These are phyloP conservation scores for Cryptophagus acutangulus DNA, from an alignment of 2,888 invertebrate genomes.

Conservation along the genomic window DNA sequence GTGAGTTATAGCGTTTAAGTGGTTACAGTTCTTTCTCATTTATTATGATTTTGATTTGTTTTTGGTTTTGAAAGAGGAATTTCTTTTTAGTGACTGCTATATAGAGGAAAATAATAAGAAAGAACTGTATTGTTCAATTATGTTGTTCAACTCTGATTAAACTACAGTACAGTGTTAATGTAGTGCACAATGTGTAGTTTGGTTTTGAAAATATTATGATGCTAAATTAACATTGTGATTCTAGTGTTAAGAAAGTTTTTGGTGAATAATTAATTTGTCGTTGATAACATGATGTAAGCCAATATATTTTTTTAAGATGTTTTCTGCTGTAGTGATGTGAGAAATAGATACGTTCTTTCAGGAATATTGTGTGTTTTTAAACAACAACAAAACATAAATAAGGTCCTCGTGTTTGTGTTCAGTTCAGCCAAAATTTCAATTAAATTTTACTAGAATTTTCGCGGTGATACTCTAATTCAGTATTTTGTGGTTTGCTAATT, in stretches of 20 bases:
- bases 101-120: slow-evolving; percentile 37
- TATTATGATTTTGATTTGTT: slow-evolving; percentile 10
- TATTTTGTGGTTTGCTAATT: no score
- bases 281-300: background rate
- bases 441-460: no score
- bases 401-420: slow-evolving; percentile 15
- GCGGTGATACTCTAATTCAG: no score
- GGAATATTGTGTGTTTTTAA: slow-evolving; percentile 29
- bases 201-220: slow-evolving; percentile 18
- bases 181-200: slow-evolving; percentile 35
- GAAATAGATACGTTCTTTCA: slow-evolving; percentile 37
- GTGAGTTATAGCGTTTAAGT: slow-evolving; percentile 30
- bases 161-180: slow-evolving; percentile 28
- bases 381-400: slow-evolving; percentile 8
- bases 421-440: no score
- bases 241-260: slow-evolving; percentile 31
- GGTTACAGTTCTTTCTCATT: slow-evolving; percentile 43
- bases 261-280: background rate
- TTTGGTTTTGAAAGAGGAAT: background rate
- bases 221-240: slow-evolving; percentile 31
- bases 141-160: no score
- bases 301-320: slow-evolving; percentile 6
- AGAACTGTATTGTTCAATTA: slow-evolving; percentile 42
- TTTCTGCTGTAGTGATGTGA: slow-evolving; percentile 32
- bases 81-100: background rate